These are phyloP conservation scores for Cotesia glomerata DNA, from an alignment of 1,140 invertebrate species.

Conservation along the genomic window DNA sequence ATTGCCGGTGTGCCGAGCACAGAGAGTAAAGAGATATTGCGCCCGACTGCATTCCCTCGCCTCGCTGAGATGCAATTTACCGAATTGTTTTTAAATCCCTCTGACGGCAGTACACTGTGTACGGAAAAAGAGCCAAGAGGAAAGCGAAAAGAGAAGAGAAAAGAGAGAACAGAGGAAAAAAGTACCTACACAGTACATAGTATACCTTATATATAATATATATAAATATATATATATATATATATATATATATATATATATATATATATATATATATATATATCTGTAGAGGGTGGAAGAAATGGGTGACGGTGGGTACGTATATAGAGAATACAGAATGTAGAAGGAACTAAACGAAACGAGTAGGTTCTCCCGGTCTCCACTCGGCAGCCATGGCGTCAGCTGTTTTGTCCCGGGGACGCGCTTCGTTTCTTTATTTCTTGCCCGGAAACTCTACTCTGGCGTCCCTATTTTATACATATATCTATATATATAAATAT, in stretches of 20 bases:
- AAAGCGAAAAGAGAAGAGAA: slow-evolving; percentile 19
- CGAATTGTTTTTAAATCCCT: slow-evolving; percentile 60
- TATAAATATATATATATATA: too few relatives aligned
- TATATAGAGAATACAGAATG: slow-evolving; percentile 18
- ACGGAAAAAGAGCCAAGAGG: background rate
- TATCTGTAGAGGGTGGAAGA: background rate
- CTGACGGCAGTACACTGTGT: slow-evolving; percentile 32
- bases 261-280: too few relatives aligned
- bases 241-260: too few relatives aligned
- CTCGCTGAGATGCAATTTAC: slow-evolving; percentile 54
- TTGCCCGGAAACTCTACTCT: slow-evolving; percentile 30
- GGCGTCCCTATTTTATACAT: too few relatives aligned
- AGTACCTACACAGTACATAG: too few relatives aligned
- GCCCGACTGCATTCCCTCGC: slow-evolving; percentile 42
- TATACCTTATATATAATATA: too few relatives aligned
- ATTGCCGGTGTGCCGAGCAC: slow-evolving; percentile 3
- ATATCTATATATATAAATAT: too few relatives aligned
- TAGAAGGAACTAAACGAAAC: slow-evolving; percentile 30
- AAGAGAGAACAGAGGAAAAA: background rate
- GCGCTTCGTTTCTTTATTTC: slow-evolving; percentile 52
- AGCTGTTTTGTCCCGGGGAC: slow-evolving; percentile 57
- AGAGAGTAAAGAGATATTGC: slow-evolving; percentile 33
- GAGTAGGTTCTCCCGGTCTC: slow-evolving; percentile 34
- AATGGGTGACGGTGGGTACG: slow-evolving; percentile 31
- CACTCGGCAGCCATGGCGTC: slow-evolving; percentile 56